These are phyloP conservation scores for Pteruthius melanotis DNA, from an alignment of 2,113 vertebrate species.

Conservation along the genomic window DNA sequence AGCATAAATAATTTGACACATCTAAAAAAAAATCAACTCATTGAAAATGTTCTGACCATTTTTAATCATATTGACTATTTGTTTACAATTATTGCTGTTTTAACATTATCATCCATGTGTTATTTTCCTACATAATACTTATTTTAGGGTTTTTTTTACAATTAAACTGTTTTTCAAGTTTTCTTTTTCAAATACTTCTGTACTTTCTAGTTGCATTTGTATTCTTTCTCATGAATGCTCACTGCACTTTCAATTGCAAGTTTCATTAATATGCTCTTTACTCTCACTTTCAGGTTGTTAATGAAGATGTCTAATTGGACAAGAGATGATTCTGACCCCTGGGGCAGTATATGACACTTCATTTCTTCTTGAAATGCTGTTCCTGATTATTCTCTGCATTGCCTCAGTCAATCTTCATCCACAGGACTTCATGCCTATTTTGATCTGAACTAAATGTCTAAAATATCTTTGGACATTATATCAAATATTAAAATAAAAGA, in stretches of 20 bases:
- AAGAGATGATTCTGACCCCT: neutral
- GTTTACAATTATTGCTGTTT: neutral
- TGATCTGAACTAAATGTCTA: neutral
- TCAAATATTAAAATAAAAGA: neutral
- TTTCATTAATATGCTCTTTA: neutral
- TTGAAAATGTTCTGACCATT: neutral
- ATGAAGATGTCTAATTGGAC: neutral
- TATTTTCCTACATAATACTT: neutral
- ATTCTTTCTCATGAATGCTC: neutral
- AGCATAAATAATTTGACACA: neutral
- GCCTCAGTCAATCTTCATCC: neutral
- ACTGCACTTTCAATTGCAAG: neutral
- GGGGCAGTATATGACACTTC: neutral
- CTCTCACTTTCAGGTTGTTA: neutral
- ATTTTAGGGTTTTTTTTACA: neutral
- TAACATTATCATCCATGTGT: neutral
- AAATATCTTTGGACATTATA: neutral
- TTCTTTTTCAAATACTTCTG: neutral
- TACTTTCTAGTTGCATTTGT: neutral
- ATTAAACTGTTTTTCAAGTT: neutral
- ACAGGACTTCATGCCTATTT: neutral
- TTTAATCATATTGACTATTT: neutral
- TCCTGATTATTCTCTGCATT: neutral
- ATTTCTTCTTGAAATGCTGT: neutral
- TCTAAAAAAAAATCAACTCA: neutral